Base-by-base conservation (phyloP, 2,113 vertebrate genomes). In the Plestiodon gilberti region DNA sequence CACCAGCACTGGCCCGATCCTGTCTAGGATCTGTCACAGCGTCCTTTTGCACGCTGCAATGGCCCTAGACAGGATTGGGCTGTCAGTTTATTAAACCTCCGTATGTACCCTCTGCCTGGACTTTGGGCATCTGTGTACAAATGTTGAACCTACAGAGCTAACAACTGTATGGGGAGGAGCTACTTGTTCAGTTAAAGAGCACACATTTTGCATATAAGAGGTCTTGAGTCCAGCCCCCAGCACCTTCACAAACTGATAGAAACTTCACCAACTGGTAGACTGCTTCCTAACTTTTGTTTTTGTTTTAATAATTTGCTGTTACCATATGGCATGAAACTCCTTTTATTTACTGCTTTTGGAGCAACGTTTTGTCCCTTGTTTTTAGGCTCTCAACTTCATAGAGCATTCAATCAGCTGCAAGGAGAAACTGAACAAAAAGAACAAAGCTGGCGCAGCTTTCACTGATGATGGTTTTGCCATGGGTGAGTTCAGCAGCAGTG, bases 401-500 rank as follows among this genome's bases (percentile, higher is more conserved):
- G 99, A 99, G 78, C 99, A 99, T 94, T 99, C 99, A 28, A 99
- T 99, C 93, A 97, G 97, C 93, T 99, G 99, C 93, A 99, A 99
- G 92, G 99, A 99, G 93, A 99, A 99, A 84, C 86, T 99, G 83
- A 99, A 98, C 95, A 99, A 99, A 96, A 99, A 99, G 94, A 99
- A 99, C 94, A 99, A 99, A 97, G 96, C 93, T 18, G 99, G 99
- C 91, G 98, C 99, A 65, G 98, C 99, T 70, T 99, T 99, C 93
- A 99, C 99, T 71, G 99, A 99, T 84, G 99, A 99, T 91, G 99
- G 99, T 59, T 99, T 99, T 93, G 98, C 99, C 52, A 99, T 99
- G 99, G 99, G 99, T 99, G 95, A 97, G 98, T 86, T 64, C 81
- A 20, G 55, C 74, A 79, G 43, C 22, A 2, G 28, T 76, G 74